Evolutionary conservation across 1,140 invertebrate genomes (phyloP), one percentile per base, ranked within the genome.

Genomic region (Arctopsyche grandis): DNA sequence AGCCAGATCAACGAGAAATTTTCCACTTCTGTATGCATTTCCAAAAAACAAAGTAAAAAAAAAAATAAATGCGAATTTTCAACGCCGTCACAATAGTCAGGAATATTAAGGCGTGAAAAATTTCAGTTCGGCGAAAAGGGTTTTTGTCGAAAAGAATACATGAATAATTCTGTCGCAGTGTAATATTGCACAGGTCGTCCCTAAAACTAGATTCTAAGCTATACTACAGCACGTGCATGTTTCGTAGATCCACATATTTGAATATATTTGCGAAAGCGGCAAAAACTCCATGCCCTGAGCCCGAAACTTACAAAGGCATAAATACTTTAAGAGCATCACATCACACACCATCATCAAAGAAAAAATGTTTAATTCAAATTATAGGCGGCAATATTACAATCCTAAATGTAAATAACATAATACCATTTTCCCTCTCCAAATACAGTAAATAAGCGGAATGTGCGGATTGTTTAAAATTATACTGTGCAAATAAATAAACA

Each of bases 71-170:
- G 63, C 24, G 63, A 26, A 66, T 29, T 66, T 24, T 26, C 24
- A 66, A 21, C 63, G 48, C 1, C 48, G 48, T 38, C 29, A 38
- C 29, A 38, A 1, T 7, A 38, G 29, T 38, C 3, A 21, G 56
- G 21, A 60, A 60, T 21, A 60, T 60, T 16, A 21, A 21, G 56
- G 16, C 56, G 56, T 19, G 9, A 26, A 63, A 52, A 52, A 52
- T 52, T 52, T 52, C 48, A 52, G 48, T 52, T 52, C 1, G 3
- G 48, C 48, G 48, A 12, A 26, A 66, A 26, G 63, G 63, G 21
- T 66, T 66, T 66, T 10, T 10, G 63, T 0, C 9, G 22, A 66
- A 66, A 29, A 26, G 63, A 66, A 66, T 66, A 66, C 63, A 66
- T 66, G 63, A 66, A 66, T 66, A 66, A 66, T 66, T 66, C 26